Evolutionary conservation across 2,888 invertebrate species (phyloP).

Genomic region (Perdita meconis): DNA sequence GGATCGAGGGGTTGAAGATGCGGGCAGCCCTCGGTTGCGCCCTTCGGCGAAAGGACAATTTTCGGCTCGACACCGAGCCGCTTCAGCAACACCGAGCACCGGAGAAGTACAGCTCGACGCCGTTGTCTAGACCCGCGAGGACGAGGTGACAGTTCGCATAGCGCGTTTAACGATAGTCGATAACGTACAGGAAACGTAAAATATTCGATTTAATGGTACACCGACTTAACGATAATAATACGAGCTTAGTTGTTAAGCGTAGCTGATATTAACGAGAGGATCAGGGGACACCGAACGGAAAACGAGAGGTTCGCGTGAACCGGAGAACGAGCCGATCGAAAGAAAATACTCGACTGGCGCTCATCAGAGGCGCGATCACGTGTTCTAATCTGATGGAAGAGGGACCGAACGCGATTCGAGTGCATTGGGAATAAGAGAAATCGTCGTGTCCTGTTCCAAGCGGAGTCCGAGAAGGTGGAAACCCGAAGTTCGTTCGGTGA

Average conservation of each 20-base stretch:
- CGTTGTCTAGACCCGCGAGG: constrained; percentile 30
- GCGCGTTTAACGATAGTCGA: constrained; percentile 49
- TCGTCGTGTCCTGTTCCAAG: constrained; percentile 46
- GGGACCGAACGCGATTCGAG: no score
- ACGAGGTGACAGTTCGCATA: constrained; percentile 52
- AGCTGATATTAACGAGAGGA: constrained; percentile 38
- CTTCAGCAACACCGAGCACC: constrained; percentile 43
- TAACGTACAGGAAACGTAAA: constrained; percentile 42
- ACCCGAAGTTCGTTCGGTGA: constrained; percentile 43
- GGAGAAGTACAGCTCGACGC: constrained; percentile 37
- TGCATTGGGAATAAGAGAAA: constrained; percentile 28
- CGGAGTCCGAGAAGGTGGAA: constrained; percentile 9
- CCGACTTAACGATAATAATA: constrained; percentile 61
- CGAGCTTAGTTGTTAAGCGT: constrained; percentile 64
- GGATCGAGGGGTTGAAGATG: constrained; percentile 1
- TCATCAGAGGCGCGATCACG: no score
- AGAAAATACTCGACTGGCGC: not conserved
- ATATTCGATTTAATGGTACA: constrained; percentile 42
- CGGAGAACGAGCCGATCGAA: constrained; percentile 10
- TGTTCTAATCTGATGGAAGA: no score
- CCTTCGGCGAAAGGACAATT: constrained; percentile 15
- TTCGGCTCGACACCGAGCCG: constrained; percentile 29
- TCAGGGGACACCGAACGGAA: not conserved
- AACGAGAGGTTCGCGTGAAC: constrained; percentile 11
- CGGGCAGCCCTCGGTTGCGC: constrained; percentile 17